Evolutionary conservation across 2,113 vertebrate genomes (phyloP), one percentile per base, ranked within the genome.

Genomic region (Phoenicopterus ruber): DNA sequence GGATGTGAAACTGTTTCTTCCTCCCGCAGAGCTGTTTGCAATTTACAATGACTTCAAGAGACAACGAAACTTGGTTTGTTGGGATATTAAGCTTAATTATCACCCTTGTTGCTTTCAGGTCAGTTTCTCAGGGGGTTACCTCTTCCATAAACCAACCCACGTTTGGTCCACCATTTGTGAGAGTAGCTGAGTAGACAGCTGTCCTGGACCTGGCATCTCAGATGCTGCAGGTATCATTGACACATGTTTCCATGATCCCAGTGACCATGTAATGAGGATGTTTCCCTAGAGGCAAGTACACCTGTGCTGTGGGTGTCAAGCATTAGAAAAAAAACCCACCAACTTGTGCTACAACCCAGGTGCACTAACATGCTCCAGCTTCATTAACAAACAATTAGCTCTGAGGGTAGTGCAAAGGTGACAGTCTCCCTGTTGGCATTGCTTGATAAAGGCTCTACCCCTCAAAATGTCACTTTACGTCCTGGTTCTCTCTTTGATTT

Each of bases 171-270:
- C 22, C 24, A 40, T 42, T 76, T 76, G 26, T 38, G 18, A 52
- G n/a, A 50, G 70, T 6, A 57, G 42, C 28, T 71, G 44, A 84
- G 49, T 10, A 54, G 34, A 13, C 28, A 72, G 19, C 19, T 84
- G 26, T 46, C 17, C 57, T 63, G 26, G 25, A 54, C 19, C 31
- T 46, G 57, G 52, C 46, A 46, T 9, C 46, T 82, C 25, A 40
- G 32, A 40, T 63, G 21, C 24, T 76, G 69, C 25, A n/a, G 31
- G 11, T 52, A 7, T 20, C 28, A 8, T 6, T 71, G 69, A 49
- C 19, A 25, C 17, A 32, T 0, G 0, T 50, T 18, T 50, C 40
- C 29, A 10, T 26, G 52, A 19, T 88, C 38, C 22, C 49, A 54
- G 8, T 22, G 22, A 59, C 57, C 24, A 42, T 0, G 0, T 47